phyloP scores from a whole-genome alignment of 64 coral and sea anemone genomes.

The Actinia tenebrosa region DNA sequence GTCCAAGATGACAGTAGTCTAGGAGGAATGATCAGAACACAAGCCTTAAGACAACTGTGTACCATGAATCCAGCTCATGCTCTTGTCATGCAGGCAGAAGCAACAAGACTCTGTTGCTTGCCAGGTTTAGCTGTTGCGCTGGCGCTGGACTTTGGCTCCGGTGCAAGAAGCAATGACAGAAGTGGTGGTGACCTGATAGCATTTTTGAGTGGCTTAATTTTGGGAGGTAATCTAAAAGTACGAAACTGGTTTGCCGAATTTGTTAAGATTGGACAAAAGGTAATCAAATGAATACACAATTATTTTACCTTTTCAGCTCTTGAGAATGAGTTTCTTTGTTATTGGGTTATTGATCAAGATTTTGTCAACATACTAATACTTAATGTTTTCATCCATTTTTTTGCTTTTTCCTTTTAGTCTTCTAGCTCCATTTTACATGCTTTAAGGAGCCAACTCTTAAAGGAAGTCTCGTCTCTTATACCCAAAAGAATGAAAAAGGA shows the following conservation, averaged over 20 bases:
- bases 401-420: constrained; percentile 36
- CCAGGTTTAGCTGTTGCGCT: constrained; percentile 93
- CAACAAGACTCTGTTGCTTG: constrained; percentile 63
- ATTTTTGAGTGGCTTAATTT: constrained; percentile 82
- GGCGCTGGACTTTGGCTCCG: constrained; percentile 67
- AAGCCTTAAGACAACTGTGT: constrained; percentile 77
- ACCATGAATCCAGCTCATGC: constrained; percentile 86
- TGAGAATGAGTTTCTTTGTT: no score
- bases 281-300: not conserved
- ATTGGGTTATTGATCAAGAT: no score
- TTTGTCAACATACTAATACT: no score
- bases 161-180: not conserved
- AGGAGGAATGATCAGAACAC: constrained; percentile 70
- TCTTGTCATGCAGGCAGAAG: constrained; percentile 58
- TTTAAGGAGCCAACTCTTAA: constrained; percentile 70
- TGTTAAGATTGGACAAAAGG: constrained; percentile 89
- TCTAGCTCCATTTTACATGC: constrained; percentile 69
- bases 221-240: constrained; percentile 75
- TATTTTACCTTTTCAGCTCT: no score
- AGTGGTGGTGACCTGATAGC: constrained; percentile 77
- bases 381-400: not conserved
- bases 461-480: constrained; percentile 64
- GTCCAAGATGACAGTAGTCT: constrained; percentile 71
- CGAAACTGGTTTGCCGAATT: constrained; percentile 96
- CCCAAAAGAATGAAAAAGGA: constrained; percentile 42